Conservation (phyloP, 2,888 invertebrate genomes). For the Flexamia atlantica region DNA sequence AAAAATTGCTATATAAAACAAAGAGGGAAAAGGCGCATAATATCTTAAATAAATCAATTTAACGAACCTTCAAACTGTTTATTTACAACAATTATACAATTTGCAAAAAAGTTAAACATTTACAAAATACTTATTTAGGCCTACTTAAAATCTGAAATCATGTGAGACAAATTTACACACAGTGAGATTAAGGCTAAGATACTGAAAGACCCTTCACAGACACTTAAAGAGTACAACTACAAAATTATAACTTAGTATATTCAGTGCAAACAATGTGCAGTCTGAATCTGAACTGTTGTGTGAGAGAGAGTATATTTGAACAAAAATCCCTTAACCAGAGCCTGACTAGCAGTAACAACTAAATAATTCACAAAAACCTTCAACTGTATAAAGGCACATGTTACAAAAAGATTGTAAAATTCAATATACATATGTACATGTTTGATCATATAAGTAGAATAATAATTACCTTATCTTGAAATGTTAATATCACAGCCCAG, state of each 20-base stretch:
- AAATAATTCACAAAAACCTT: background rate
- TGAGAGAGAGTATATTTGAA: background rate
- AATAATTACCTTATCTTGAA: background rate
- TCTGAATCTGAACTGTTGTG: background rate
- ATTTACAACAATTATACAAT: conserved; percentile 8
- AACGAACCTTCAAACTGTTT: conserved; percentile 33
- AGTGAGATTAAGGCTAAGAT: conserved; percentile 19
- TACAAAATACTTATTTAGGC: background rate
- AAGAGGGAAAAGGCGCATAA: too few relatives aligned
- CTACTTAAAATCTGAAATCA: background rate
- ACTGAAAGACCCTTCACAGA: conserved; percentile 19
- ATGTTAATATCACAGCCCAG: conserved; percentile 17
- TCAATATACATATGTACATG: conserved; percentile 1
- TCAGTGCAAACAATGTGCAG: background rate
- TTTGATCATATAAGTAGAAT: background rate
- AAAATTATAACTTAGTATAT: background rate
- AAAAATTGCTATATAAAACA: too few relatives aligned
- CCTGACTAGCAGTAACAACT: background rate
- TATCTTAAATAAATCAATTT: background rate
- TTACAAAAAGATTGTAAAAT: conserved; percentile 8
- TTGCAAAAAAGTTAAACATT: background rate
- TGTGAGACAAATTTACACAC: conserved; percentile 26
- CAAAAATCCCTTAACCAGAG: background rate
- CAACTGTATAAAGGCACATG: conserved; percentile 4
- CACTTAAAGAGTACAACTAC: background rate